phyloP scores from a whole-genome alignment of 2,888 invertebrate genomes.

The Creontiades dilutus region DNA sequence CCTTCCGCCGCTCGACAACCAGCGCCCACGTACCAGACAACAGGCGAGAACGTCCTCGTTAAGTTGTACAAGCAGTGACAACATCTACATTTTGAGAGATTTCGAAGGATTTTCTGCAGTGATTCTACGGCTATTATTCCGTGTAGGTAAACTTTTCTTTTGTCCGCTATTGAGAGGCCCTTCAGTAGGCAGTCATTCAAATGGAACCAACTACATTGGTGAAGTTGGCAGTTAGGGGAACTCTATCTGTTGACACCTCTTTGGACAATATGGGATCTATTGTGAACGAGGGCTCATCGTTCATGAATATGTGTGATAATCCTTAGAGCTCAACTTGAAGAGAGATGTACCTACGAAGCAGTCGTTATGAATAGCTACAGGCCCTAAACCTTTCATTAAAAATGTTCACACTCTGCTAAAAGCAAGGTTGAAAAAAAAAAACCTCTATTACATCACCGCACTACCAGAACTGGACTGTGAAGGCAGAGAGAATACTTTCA shows the following conservation, averaged over 20 bases:
- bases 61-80: slow-evolving; percentile 23
- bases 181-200: not conserved
- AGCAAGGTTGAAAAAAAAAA: too few relatives aligned
- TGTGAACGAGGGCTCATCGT: not conserved
- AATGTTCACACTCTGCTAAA: too few relatives aligned
- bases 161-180: not conserved
- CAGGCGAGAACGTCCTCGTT: not conserved
- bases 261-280: not conserved
- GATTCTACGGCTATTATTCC: not conserved
- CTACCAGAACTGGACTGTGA: too few relatives aligned
- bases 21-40: not conserved
- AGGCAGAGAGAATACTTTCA: too few relatives aligned
- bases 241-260: not conserved
- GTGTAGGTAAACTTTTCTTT: not conserved
- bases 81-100: not conserved
- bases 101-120: not conserved
- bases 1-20: not conserved
- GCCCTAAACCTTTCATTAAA: too few relatives aligned
- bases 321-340: too few relatives aligned
- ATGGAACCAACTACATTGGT: not conserved
- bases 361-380: too few relatives aligned
- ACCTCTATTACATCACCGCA: too few relatives aligned
- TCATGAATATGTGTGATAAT: not conserved
- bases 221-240: not conserved
- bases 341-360: too few relatives aligned